Conservation (phyloP, 2,888 invertebrate genomes). For the Norana najaformis region DNA sequence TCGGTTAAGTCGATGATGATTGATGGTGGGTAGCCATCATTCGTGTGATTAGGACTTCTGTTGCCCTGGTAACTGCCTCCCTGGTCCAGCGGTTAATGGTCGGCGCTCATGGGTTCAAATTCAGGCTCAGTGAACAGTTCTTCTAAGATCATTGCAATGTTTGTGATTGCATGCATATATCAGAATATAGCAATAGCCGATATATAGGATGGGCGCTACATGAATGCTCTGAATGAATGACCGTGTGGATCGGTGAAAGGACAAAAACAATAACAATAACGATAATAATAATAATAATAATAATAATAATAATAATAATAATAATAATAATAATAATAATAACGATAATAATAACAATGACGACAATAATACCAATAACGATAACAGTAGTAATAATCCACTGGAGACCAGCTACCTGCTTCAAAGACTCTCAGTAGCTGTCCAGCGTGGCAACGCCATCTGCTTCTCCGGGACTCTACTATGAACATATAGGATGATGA, state of each 20-base stretch:
- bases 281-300: background rate
- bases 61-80: background rate
- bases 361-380: background rate
- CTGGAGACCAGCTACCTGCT: too few relatives aligned
- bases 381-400: background rate
- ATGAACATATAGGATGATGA: too few relatives aligned
- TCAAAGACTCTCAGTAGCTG: too few relatives aligned
- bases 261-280: background rate
- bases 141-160: background rate
- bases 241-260: too few relatives aligned
- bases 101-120: background rate
- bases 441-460: too few relatives aligned
- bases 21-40: background rate
- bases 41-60: background rate
- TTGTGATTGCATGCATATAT: background rate
- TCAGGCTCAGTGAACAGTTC: too few relatives aligned
- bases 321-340: background rate
- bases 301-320: background rate
- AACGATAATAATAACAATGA: background rate
- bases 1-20: background rate
- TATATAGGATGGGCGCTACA: too few relatives aligned
- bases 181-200: background rate
- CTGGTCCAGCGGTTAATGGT: background rate
- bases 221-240: too few relatives aligned
- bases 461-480: too few relatives aligned